phyloP scores from a whole-genome alignment of 2,888 invertebrate species.

The Zelleria hepariella region DNA sequence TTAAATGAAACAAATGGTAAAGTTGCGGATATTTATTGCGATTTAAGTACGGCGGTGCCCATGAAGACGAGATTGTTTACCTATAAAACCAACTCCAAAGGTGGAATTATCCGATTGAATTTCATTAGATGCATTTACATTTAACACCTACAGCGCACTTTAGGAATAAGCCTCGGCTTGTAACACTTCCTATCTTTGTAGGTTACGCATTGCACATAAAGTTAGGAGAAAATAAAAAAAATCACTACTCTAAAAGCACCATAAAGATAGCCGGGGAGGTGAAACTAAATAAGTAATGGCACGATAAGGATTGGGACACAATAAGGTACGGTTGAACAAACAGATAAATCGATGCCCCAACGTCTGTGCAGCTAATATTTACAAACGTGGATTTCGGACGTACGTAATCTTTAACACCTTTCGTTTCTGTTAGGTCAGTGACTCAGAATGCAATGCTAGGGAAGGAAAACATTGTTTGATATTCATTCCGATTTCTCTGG shows the following conservation, averaged over 20 bases:
- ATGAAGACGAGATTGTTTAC: background rate
- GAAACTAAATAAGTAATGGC: slow-evolving; percentile 15
- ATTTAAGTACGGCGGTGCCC: background rate
- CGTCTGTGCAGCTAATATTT: slow-evolving; percentile 29
- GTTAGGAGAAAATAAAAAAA: background rate
- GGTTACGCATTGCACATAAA: background rate
- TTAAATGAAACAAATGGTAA: background rate
- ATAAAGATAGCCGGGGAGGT: background rate
- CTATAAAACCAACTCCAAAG: background rate
- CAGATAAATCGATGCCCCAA: slow-evolving; percentile 32
- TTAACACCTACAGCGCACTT: background rate
- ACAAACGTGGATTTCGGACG: slow-evolving; percentile 20
- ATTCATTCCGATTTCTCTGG: background rate
- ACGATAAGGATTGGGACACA: slow-evolving; percentile 26
- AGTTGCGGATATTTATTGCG: background rate
- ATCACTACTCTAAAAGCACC: background rate
- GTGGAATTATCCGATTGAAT: background rate
- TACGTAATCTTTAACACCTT: slow-evolving; percentile 21
- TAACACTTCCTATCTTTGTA: background rate
- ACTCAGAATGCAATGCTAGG: slow-evolving; percentile 4
- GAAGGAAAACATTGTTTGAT: background rate
- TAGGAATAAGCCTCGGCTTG: too few species aligned
- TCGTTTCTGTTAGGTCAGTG: slow-evolving; percentile 20
- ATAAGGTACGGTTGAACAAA: slow-evolving; percentile 31
- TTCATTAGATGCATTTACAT: background rate